Base-by-base conservation (phyloP, 2,113 vertebrate species). In the Brienomyrus longianalis region DNA sequence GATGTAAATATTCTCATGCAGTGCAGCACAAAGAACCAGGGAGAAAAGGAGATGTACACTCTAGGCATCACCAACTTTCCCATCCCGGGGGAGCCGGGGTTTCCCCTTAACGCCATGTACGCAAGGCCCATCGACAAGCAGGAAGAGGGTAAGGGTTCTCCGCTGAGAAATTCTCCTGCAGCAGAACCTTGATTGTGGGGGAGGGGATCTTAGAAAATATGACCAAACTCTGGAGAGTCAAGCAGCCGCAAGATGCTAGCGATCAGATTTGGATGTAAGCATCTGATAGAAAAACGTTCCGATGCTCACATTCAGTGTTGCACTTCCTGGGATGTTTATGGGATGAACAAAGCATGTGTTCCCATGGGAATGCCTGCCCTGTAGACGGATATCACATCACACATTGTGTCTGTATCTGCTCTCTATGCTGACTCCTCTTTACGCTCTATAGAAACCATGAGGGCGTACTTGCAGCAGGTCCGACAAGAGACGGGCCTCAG, bases 21-120 rank as follows among this genome's bases (percentile, higher is more conserved):
- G 98, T 99, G 98, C 92, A 99, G 97, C 93, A 98, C 98, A 91
- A 97, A 95, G 95, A 94, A 96, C 91, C 98, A 99, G 93, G 98
- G 98, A 47, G 98, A 99, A 93, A 99, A 99, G 91, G 98, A 99
- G 92, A 99, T 99, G 98, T 99, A 99, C 93, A 99, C 98, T 0
- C 94, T 99, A 50, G 98, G 98, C 88, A 99, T 99, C 93, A 99
- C 98, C 2, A 98, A 97, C 93, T 99, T 99, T 80, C 98, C 98
- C n/a, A 99, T 99, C 90, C 98, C 98, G 0, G 98, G 98, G 93
- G 98, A 99, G 88, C 98, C 98, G 2, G 98, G 98, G n/a, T 99
- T 99, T 89, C 98, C 98, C 0, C 97, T 99, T 1, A 99, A 99
- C 0, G 98, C 98, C 47, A 99, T 99, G 96, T 99, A 99, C 0